phyloP scores from a whole-genome alignment of 1,140 invertebrate genomes.

The Drosophila parabipectinata region DNA sequence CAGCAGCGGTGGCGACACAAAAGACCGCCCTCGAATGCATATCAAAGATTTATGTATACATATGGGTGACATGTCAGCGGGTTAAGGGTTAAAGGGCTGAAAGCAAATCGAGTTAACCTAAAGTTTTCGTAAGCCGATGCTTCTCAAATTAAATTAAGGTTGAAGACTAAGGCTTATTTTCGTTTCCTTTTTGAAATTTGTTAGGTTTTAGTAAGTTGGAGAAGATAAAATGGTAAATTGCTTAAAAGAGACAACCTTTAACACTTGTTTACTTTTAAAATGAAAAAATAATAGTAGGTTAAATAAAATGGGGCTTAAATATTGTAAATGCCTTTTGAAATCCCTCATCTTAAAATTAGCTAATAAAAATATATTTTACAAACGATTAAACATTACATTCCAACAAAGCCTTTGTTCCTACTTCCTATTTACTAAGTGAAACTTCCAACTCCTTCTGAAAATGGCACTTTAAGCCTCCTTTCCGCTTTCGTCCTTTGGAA shows the following conservation, averaged over 20 bases:
- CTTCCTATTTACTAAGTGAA: neutral
- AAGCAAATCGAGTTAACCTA: neutral
- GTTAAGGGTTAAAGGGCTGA: neutral
- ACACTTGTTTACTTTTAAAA: too few species aligned
- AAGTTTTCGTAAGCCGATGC: constrained; percentile 1
- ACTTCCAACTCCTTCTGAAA: neutral
- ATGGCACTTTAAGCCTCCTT: constrained; percentile 9
- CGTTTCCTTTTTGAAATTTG: neutral
- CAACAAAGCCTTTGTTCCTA: neutral
- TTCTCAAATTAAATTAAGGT: neutral
- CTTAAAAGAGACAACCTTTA: too few species aligned
- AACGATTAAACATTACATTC: neutral
- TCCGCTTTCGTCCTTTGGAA: constrained; percentile 8
- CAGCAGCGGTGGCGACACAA: constrained; percentile 27
- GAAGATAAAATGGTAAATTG: too few species aligned
- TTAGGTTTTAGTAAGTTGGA: neutral
- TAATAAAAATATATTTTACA: too few species aligned
- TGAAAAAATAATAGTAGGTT: too few species aligned
- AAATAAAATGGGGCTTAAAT: too few species aligned
- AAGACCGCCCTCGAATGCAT: constrained; percentile 24
- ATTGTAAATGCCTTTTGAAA: too few species aligned
- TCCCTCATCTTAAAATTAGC: neutral
- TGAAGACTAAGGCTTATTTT: neutral
- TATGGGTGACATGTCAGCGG: constrained; percentile 1
- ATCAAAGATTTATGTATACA: constrained; percentile 16